phyloP scores from a whole-genome alignment of 2,113 vertebrate species.

The Onychostruthus taczanowskii region DNA sequence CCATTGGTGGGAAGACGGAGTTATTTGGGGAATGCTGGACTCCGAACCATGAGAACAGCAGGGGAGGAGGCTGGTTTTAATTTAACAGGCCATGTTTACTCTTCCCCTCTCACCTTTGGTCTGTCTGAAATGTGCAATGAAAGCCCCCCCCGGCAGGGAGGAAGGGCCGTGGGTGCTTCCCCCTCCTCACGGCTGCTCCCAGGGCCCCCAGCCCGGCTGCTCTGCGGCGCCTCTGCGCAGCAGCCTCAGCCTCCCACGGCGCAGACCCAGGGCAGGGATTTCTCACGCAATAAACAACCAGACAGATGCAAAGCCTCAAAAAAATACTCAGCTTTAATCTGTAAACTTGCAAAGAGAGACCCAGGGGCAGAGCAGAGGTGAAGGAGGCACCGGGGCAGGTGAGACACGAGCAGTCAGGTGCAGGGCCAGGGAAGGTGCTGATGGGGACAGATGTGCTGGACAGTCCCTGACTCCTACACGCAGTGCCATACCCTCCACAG shows the following conservation, averaged over 20 bases:
- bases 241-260: slow-evolving; percentile 30
- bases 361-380: neutral
- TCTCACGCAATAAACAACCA: neutral
- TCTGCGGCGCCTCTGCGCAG: neutral
- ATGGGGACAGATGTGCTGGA: neutral
- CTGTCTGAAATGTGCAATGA: slow-evolving; percentile 8
- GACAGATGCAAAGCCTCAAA: slow-evolving; percentile 21
- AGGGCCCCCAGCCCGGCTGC: accelerated
- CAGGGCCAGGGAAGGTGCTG: neutral
- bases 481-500: neutral
- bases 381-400: neutral
- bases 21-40: slow-evolving; percentile 71
- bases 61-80: slow-evolving; percentile 68
- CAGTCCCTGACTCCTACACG: neutral
- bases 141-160: neutral
- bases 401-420: accelerated
- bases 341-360: slow-evolving; percentile 12
- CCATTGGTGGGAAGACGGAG: slow-evolving; percentile 63
- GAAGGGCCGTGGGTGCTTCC: neutral
- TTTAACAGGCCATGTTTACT: slow-evolving; percentile 63
- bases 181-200: neutral
- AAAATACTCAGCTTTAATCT: slow-evolving; percentile 48
- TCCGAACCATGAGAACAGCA: slow-evolving; percentile 61
- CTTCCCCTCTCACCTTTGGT: slow-evolving; percentile 64
- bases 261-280: neutral